phyloP scores from a whole-genome alignment of 2,797 vertebrate genomes.

The Atherinosoma microstoma region DNA sequence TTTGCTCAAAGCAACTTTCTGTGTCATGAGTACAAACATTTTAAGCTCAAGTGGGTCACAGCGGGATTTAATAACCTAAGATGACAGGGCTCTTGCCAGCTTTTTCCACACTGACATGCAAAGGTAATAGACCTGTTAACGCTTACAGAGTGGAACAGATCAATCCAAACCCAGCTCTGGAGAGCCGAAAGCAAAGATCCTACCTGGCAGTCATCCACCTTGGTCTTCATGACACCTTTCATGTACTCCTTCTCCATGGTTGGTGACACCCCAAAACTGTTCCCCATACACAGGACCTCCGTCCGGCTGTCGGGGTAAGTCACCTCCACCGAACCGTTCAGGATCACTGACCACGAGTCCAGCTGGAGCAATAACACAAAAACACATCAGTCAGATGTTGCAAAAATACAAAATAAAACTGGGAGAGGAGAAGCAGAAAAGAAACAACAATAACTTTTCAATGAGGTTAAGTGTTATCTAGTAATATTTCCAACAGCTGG shows the following conservation, averaged over 20 bases:
- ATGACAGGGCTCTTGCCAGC: not conserved
- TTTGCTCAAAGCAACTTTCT: not conserved
- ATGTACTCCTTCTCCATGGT: constrained; percentile 99
- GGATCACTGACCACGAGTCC: constrained; percentile 99
- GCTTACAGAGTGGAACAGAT: not conserved
- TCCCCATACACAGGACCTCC: constrained; percentile 98
- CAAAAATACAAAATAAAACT: not conserved
- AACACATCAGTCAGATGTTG: not conserved
- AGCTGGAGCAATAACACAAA: constrained; percentile 78
- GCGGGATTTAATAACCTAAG: not conserved
- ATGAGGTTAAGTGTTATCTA: constrained; percentile 5
- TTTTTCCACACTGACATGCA: constrained; percentile 16
- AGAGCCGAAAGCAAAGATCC: constrained; percentile 1
- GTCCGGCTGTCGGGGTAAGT: constrained; percentile 92
- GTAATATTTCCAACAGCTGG: constrained; percentile 50
- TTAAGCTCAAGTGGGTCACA: constrained; percentile 29
- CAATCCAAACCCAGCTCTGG: not conserved
- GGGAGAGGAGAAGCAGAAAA: not conserved
- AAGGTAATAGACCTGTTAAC: constrained; percentile 7
- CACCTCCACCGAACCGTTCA: constrained; percentile 98
- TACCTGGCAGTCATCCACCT: constrained; percentile 99
- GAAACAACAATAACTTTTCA: not conserved
- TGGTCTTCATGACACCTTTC: constrained; percentile 99
- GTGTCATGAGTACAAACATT: constrained; percentile 12
- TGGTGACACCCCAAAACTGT: constrained; percentile 98